phyloP scores from a whole-genome alignment of 2,113 vertebrate genomes.

The Pampusana beccarii region DNA sequence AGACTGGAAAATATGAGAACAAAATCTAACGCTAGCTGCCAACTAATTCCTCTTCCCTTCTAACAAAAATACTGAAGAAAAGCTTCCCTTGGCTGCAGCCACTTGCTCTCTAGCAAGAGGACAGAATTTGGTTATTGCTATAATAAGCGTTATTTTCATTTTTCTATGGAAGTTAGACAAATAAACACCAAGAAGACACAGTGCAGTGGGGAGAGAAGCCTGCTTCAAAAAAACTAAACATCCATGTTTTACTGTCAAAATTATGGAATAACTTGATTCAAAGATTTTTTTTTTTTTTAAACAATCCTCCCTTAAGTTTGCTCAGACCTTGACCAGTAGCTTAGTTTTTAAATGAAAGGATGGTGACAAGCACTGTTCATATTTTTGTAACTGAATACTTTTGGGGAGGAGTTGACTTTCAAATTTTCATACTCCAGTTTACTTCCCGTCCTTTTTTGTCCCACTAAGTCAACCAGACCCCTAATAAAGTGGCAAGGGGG shows the following conservation, averaged over 20 bases:
- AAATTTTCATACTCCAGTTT: background rate
- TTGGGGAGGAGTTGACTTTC: background rate
- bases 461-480: background rate
- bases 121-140: background rate
- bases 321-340: fast-evolving
- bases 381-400: background rate
- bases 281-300: background rate
- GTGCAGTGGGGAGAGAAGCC: background rate
- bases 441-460: background rate
- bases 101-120: constrained; percentile 3
- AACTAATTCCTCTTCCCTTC: constrained; percentile 54
- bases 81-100: constrained; percentile 23
- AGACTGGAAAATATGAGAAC: constrained; percentile 75
- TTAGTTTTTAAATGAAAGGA: background rate
- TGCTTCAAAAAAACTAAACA: background rate
- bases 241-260: background rate
- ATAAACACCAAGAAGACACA: background rate
- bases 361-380: background rate
- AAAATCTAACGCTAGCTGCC: constrained; percentile 60
- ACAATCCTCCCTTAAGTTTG: background rate
- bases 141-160: background rate
- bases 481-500: background rate
- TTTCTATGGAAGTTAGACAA: background rate
- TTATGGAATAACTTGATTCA: background rate
- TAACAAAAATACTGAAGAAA: constrained; percentile 49